Evolutionary conservation across 1,140 invertebrate genomes (phyloP), one percentile per base, ranked within the genome.

Genomic region (Macrotrachela quadricornifera): DNA sequence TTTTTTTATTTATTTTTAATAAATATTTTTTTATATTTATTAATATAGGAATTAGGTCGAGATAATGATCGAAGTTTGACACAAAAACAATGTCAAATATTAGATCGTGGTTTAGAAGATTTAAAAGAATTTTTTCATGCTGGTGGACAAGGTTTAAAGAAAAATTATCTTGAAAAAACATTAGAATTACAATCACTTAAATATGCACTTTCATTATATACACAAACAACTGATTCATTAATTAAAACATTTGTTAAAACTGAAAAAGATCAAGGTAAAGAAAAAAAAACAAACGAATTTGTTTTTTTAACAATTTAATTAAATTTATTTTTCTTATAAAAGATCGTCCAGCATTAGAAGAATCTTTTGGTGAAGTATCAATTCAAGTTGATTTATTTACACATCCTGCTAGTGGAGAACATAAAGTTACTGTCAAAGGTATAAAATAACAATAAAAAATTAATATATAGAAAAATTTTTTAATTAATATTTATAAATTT

Each of bases 101-200:
- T 99, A 46, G 91, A 97, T 59, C 83, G 86, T 38, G 90, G 91
- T 12, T 73, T 99, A 58, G 91, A 99, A 66, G 94, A 87, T 39
- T 95, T 99, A 66, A 97, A 97, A 69, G 80, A 87, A 59, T 99
- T 96, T 67, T 99, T 97, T 80, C 90, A 99, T 65, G 92, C 92
- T 3, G 85, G 68, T 79, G 94, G 92, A 37, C 91, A 92, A 63
- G 94, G 94, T n/a, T 74, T 99, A n/a, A 97, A 97, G 75, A 97
- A 97, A 66, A 82, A 80, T 1, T 99, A 94, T 76, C 73, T 99
- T 38, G 94, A 99, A 63, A 97, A 97, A 72, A 94, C 86, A 56
- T 74, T 85, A 0, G 94, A 99, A 65, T 70, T 99, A 17, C 87
- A 95, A 68, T 94, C 87, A 51, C 72, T 99, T 46, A 78, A 90